phyloP scores from a whole-genome alignment of 2,888 invertebrate genomes.

The Dicroscelio sp. region DNA sequence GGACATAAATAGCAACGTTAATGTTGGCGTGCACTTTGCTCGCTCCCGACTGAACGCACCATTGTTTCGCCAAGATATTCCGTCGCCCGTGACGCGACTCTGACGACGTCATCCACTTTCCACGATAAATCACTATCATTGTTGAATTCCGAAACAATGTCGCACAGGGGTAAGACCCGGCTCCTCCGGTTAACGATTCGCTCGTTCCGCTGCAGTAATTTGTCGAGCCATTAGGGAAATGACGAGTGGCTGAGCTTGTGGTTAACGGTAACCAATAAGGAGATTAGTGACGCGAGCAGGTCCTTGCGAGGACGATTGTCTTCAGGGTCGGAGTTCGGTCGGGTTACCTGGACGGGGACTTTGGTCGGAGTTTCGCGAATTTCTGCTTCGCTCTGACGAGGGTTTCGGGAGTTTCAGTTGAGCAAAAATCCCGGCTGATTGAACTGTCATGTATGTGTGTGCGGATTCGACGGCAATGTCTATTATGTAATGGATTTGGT shows the following conservation, averaged over 20 bases:
- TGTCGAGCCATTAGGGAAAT: slow-evolving; percentile 75
- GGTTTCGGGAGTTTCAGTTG: too few species aligned
- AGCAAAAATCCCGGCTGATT: slow-evolving; percentile 8
- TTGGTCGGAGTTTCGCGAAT: slow-evolving; percentile 10
- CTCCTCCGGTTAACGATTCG: slow-evolving; percentile 45
- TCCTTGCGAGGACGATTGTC: slow-evolving; percentile 45
- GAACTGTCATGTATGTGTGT: background rate
- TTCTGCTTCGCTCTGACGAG: background rate
- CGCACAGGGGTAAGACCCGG: slow-evolving; percentile 21
- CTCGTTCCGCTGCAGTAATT: slow-evolving; percentile 60
- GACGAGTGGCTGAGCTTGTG: slow-evolving; percentile 55
- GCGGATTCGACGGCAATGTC: too few species aligned
- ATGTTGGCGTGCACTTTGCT: slow-evolving; percentile 88
- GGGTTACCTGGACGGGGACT: slow-evolving; percentile 36
- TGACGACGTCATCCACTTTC: slow-evolving; percentile 73
- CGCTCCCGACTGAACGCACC: slow-evolving; percentile 27
- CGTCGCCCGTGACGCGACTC: slow-evolving; percentile 49
- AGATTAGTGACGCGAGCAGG: slow-evolving; percentile 55
- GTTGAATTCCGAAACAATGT: slow-evolving; percentile 72
- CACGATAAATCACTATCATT: slow-evolving; percentile 72
- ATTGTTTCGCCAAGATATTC: slow-evolving; percentile 61
- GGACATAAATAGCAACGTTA: slow-evolving; percentile 87
- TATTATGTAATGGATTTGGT: too few species aligned
- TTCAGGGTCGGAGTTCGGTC: background rate
- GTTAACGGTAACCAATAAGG: slow-evolving; percentile 67